Conservation (phyloP, 1,140 invertebrate genomes). For the Euschistus heros region DNA sequence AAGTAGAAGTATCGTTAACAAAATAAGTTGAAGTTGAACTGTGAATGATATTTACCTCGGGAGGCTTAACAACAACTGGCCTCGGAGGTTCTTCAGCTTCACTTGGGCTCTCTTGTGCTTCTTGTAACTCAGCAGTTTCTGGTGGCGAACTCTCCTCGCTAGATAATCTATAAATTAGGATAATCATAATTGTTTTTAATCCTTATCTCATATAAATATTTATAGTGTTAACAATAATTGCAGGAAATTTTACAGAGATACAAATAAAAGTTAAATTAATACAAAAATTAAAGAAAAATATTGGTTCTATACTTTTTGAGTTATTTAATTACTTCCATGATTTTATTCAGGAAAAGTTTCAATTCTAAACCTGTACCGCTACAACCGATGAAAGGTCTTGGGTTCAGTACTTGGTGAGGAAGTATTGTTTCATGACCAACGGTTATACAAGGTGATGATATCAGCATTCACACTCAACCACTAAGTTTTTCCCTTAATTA, state of each 20-base stretch:
- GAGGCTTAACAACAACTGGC: conserved; percentile 24
- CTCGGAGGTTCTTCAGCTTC: conserved; percentile 20
- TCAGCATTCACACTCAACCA: too few relatives aligned
- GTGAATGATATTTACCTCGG: conserved; percentile 17
- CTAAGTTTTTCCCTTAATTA: too few relatives aligned
- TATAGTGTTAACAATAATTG: too few relatives aligned
- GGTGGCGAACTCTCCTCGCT: conserved; percentile 22
- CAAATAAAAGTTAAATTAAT: background rate
- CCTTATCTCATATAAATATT: too few relatives aligned
- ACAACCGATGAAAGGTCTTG: too few relatives aligned
- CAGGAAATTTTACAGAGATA: background rate
- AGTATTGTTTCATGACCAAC: too few relatives aligned
- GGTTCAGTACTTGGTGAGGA: too few relatives aligned
- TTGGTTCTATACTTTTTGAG: background rate
- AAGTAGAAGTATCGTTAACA: background rate
- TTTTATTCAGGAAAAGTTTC: too few relatives aligned
- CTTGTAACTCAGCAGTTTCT: background rate
- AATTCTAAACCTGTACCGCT: too few relatives aligned
- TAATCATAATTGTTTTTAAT: background rate
- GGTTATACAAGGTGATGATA: too few relatives aligned
- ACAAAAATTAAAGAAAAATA: background rate
- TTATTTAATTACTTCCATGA: too few relatives aligned
- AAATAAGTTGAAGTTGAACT: background rate
- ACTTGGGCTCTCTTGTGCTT: background rate
- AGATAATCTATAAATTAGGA: conserved; percentile 15